Evolutionary conservation across 92 coral and sea anemone species (phyloP).

Genomic region (Muricea muricata): DNA sequence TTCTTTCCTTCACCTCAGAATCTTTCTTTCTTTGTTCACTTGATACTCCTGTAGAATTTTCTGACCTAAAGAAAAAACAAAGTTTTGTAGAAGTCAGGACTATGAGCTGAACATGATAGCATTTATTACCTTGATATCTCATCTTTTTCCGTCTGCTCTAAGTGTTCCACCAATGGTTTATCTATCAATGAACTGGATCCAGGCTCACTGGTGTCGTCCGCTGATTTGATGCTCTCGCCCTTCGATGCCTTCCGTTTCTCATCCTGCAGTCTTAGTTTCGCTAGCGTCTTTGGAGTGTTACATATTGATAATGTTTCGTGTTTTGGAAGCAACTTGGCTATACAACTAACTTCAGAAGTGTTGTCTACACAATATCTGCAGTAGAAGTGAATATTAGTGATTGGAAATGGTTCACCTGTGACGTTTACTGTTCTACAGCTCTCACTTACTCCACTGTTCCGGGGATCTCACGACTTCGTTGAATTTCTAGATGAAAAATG

Average conservation of each 20-base stretch:
- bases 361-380: constrained; percentile 85
- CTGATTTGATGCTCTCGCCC: neutral
- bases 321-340: constrained; percentile 66
- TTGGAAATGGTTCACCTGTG: neutral
- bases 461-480: constrained; percentile 6
- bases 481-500: constrained; percentile 40
- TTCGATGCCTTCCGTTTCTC: constrained; percentile 27
- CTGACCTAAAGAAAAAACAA: neutral
- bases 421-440: neutral
- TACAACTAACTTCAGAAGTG: constrained; percentile 56
- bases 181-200: neutral
- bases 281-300: constrained; percentile 56
- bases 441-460: constrained; percentile 87
- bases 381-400: neutral
- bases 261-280: constrained; percentile 7
- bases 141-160: neutral
- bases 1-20: neutral
- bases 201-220: neutral
- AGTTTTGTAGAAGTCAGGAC: neutral
- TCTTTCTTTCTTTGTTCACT: neutral
- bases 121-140: neutral
- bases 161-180: neutral
- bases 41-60: neutral
- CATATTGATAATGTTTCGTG: constrained; percentile 85
- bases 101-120: neutral